Base-by-base conservation (phyloP, 2,888 invertebrate species). In the Ochropleura leucogaster region DNA sequence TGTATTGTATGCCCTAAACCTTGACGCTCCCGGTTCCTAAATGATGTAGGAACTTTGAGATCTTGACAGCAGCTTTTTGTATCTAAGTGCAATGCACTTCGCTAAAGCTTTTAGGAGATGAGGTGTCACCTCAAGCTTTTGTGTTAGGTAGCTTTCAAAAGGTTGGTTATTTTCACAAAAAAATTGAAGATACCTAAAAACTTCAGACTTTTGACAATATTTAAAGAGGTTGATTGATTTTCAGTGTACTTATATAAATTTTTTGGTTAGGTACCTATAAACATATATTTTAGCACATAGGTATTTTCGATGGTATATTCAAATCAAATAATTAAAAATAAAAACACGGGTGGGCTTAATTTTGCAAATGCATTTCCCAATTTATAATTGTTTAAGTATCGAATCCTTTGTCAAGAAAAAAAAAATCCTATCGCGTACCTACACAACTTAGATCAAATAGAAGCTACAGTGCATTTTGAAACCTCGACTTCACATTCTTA, bases 1-100 rank as follows among this genome's bases (percentile, higher is more conserved):
- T 46, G 42, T 69, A 57, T 74, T 79, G 74, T 79, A 74, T 79
- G 59, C 16, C 59, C 10, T 2, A 44, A 70, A 18, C 30, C 44
- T 30, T 49, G 44, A 63, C 18, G 14, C 70, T 20, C 1, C 20
- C 16, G 44, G 47, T 6, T 67, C 12, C 46, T 63, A n/a, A 57
- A 30, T 30, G 20, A 62, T 46, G 18, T 67, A 53, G 12, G 51
- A 59, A 64, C 47, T 49, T 72, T 4, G 30, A 67, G n/a, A 77
- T 62, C 20, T 40, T 55, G 57, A 14, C 16, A 44, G 18, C 30
- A 68, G 57, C 42, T 62, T 68, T 79, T 60, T 68, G 64, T 79
- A 46, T 51, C 46, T 64, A 68, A 68, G 79, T 64, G 57, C 67
- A 68, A 47, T 68, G 51, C 72, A 47, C 46, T 57, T 59, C 47